These are phyloP conservation scores for Melieria omissa DNA, from an alignment of 2,888 invertebrate genomes.

Conservation along the genomic window DNA sequence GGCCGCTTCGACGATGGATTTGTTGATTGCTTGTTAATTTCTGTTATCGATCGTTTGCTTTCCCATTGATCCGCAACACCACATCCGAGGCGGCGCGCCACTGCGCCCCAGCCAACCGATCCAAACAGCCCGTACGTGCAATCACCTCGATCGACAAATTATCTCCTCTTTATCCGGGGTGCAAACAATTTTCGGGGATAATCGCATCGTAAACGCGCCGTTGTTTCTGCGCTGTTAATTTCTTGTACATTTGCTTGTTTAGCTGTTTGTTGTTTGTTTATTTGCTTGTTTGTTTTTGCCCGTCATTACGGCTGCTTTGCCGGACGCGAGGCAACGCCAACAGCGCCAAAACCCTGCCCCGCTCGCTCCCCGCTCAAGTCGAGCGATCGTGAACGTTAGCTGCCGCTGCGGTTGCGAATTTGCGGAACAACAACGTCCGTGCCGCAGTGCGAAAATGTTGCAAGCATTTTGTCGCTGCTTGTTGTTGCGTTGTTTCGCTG, in stretches of 20 bases:
- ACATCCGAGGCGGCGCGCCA: too few species aligned
- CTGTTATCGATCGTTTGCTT: slow-evolving; percentile 54
- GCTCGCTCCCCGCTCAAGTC: slow-evolving; percentile 11
- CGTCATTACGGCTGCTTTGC: slow-evolving; percentile 14
- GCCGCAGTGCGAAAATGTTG: slow-evolving; percentile 10
- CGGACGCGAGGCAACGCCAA: too few species aligned
- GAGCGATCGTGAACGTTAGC: slow-evolving; percentile 5
- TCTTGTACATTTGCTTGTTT: not conserved
- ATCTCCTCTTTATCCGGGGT: slow-evolving; percentile 52
- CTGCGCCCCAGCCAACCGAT: too few species aligned
- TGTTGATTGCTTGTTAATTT: slow-evolving; percentile 62
- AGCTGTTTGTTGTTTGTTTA: not conserved
- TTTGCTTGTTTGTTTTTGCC: slow-evolving; percentile 22
- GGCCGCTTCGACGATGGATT: slow-evolving; percentile 50
- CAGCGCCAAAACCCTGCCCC: not conserved
- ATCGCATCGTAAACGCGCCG: slow-evolving; percentile 41
- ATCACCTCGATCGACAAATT: slow-evolving; percentile 54
- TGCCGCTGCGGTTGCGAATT: slow-evolving; percentile 19
- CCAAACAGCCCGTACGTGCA: not conserved
- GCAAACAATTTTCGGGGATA: slow-evolving; percentile 40
- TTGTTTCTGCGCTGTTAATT: not conserved
- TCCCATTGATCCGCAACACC: slow-evolving; percentile 18
- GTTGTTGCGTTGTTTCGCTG: slow-evolving; percentile 22
- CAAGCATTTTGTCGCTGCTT: slow-evolving; percentile 5
- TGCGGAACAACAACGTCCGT: slow-evolving; percentile 2